Evolutionary conservation across 2,113 vertebrate genomes (phyloP).

Genomic region (Grallaria varia): DNA sequence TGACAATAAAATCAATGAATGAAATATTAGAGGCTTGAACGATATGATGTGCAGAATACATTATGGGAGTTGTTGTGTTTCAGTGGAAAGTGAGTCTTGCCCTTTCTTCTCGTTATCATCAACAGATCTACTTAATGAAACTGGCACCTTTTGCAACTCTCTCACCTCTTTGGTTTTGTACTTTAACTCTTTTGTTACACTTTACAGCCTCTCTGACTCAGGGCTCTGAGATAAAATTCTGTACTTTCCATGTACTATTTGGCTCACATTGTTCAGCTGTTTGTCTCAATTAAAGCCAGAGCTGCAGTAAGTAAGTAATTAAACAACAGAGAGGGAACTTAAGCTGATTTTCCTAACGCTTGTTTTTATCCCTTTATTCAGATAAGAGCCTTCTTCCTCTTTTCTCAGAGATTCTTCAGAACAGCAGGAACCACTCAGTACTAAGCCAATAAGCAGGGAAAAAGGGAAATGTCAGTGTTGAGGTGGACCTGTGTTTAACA

Average conservation of each 20-base stretch:
- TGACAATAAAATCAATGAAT: constrained; percentile 84
- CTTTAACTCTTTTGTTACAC: constrained; percentile 21
- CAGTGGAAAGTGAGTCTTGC: constrained; percentile 26
- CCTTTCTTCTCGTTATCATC: constrained; percentile 45
- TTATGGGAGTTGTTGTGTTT: constrained; percentile 52
- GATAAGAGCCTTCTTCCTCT: neutral
- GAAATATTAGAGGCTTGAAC: constrained; percentile 75
- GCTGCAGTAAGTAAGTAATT: neutral
- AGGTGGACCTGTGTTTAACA: neutral
- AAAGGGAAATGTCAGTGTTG: neutral
- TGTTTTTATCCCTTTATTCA: neutral
- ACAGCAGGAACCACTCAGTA: neutral
- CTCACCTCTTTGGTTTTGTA: constrained; percentile 52
- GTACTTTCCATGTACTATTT: neutral
- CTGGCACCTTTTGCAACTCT: constrained; percentile 26
- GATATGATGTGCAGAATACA: constrained; percentile 69
- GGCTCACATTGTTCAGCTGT: neutral
- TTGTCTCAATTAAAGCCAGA: neutral
- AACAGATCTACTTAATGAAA: constrained; percentile 65
- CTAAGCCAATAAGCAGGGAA: neutral
- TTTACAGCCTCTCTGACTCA: neutral
- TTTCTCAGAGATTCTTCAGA: neutral
- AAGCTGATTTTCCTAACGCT: neutral
- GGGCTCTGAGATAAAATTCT: neutral
- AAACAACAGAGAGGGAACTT: neutral